Conservation (phyloP, 2,888 invertebrate species). For the Melanargia galathea region DNA sequence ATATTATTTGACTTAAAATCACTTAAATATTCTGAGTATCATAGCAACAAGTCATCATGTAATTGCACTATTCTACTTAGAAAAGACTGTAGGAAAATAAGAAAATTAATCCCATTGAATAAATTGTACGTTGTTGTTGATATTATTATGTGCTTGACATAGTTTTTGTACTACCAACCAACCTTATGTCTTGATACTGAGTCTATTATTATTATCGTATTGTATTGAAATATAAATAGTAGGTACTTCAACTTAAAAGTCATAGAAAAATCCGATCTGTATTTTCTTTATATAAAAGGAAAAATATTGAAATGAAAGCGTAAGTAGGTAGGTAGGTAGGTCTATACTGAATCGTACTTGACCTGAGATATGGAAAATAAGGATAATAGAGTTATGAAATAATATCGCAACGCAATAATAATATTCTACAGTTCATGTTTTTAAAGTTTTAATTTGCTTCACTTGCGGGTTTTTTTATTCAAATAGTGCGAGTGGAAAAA, state of each 20-base stretch:
- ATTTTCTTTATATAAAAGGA: neutral
- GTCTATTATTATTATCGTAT: neutral
- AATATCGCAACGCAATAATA: neutral
- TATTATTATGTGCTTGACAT: conserved; percentile 10
- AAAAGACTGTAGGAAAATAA: conserved; percentile 19
- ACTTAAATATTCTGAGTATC: conserved; percentile 26
- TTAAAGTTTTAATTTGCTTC: neutral
- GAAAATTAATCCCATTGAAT: conserved; percentile 18
- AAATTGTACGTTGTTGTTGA: conserved; percentile 13
- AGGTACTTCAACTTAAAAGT: neutral
- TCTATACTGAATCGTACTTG: neutral
- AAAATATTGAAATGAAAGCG: neutral
- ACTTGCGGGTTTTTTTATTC: neutral
- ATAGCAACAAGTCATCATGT: conserved; percentile 6
- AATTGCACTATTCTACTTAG: conserved; percentile 3
- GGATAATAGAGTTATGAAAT: neutral
- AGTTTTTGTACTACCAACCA: conserved; percentile 4
- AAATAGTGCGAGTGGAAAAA: neutral
- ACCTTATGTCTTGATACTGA: neutral
- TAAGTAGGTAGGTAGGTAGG: neutral
- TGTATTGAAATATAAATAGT: neutral
- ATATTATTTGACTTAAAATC: conserved; percentile 25
- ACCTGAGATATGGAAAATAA: neutral
- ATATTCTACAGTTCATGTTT: neutral
- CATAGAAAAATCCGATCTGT: neutral